phyloP scores from a whole-genome alignment of 2,888 invertebrate species.

The Nomada goodeniana region DNA sequence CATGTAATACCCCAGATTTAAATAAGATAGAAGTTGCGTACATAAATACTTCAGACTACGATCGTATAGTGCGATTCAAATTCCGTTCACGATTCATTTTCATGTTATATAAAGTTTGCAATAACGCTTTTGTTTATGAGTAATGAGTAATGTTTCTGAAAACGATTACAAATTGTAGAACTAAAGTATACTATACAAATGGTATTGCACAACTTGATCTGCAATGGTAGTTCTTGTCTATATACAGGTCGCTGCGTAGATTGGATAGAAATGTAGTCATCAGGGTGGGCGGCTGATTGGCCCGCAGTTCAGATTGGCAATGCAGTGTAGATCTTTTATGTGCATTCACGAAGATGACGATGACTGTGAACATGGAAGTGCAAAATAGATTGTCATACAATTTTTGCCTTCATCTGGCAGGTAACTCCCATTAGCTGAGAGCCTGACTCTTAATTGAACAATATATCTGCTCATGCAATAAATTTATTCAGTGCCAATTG shows the following conservation, averaged over 20 bases:
- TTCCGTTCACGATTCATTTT: constrained; percentile 53
- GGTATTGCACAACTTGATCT: constrained; percentile 71
- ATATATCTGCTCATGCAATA: constrained; percentile 69
- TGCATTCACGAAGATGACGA: constrained; percentile 84
- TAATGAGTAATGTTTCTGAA: constrained; percentile 66
- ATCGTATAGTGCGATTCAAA: constrained; percentile 52
- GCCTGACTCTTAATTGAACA: constrained; percentile 57
- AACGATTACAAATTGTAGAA: constrained; percentile 65
- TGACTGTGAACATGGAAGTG: constrained; percentile 84
- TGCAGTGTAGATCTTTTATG: constrained; percentile 83
- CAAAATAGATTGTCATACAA: constrained; percentile 78
- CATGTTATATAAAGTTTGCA: constrained; percentile 56
- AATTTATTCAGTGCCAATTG: constrained; percentile 54
- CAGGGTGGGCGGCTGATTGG: constrained; percentile 81
- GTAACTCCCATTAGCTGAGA: constrained; percentile 62
- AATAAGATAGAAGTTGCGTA: constrained; percentile 49
- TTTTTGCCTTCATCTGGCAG: constrained; percentile 52
- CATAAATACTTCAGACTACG: constrained; percentile 50
- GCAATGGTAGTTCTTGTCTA: constrained; percentile 76
- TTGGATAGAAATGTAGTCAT: constrained; percentile 83
- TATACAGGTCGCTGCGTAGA: constrained; percentile 83
- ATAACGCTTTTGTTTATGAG: constrained; percentile 60
- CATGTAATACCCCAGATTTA: constrained; percentile 48
- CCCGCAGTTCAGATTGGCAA: constrained; percentile 83
- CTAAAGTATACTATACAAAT: constrained; percentile 69